phyloP scores from a whole-genome alignment of 2,797 vertebrate genomes.

The Neomorphus geoffroyi region DNA sequence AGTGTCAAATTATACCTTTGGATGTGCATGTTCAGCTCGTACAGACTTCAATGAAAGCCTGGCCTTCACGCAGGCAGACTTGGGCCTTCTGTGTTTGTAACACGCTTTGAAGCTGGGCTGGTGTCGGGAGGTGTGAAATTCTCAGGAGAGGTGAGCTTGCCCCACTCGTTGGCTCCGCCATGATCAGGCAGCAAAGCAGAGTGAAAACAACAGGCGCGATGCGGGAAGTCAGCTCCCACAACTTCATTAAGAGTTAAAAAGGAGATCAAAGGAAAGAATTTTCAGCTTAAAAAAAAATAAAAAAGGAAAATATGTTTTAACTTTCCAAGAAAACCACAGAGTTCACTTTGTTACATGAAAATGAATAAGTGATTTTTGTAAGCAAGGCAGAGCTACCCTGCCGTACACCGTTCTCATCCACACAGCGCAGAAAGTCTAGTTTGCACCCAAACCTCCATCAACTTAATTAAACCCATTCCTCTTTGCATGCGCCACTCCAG shows the following conservation, averaged over 20 bases:
- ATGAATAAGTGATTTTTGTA: background rate
- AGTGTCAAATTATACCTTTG: background rate
- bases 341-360: background rate
- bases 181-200: background rate
- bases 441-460: background rate
- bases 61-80: background rate
- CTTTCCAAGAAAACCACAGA: background rate
- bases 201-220: background rate
- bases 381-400: background rate
- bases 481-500: accelerated
- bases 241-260: background rate
- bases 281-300: background rate
- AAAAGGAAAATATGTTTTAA: background rate
- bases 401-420: accelerated
- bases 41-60: background rate
- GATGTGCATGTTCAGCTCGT: background rate
- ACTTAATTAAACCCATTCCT: background rate
- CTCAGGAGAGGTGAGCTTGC: background rate
- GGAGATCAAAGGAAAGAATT: background rate
- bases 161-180: background rate
- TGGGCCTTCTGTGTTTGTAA: background rate
- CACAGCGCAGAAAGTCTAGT: accelerated
- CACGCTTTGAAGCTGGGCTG: background rate
- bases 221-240: background rate
- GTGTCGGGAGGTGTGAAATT: background rate